Base-by-base conservation (phyloP, 2,888 invertebrate genomes). In the Dolichomitus sp. region DNA sequence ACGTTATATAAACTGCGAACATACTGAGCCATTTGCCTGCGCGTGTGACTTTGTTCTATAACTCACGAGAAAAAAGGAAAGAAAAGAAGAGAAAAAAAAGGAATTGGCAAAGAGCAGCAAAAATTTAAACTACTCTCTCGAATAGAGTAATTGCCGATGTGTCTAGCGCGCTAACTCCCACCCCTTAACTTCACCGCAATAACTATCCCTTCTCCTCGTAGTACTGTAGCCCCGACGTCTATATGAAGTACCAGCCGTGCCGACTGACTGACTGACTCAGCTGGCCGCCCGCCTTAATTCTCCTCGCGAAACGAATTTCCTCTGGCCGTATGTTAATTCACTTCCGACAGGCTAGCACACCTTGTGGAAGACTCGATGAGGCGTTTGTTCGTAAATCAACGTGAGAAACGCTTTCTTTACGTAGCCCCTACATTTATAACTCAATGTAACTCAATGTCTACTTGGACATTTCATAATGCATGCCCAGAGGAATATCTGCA, bases 61-160 rank as follows among this genome's bases (percentile, higher is more conserved):
- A n/a, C 48, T 48, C 48, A 9, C n/a, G 17, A 48, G 17, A 48
- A 1, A 2, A 48, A 42, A 59, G 27, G 42, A 45, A 73, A 50
- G 50, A 14, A 45, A n/a, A 45, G n/a, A 76, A 59, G 27, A 27
- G 4, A 45, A 19, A 74, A 59, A 63, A 73, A 63, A 72, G 27
- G 3, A 50, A 68, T 48, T 14, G 37, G 17, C 45, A 54, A 23
- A 54, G 66, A 19, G 81, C 68, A 78, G 78, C 48, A 81, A 81
- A 81, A 81, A 80, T 83, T 83, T 74, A 84, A 85, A 84, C 85
- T 68, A 78, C 84, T 81, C 78, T 79, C 76, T 37, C 48, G 76
- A 78, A 85, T 79, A 63, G 75, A 81, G 85, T 84, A 85, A 85
- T 85, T 85, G 85, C 81, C 81, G 75, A 79, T 68, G 73, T 81